phyloP scores from a whole-genome alignment of 2,113 vertebrate genomes.

The Tiliqua scincoides region DNA sequence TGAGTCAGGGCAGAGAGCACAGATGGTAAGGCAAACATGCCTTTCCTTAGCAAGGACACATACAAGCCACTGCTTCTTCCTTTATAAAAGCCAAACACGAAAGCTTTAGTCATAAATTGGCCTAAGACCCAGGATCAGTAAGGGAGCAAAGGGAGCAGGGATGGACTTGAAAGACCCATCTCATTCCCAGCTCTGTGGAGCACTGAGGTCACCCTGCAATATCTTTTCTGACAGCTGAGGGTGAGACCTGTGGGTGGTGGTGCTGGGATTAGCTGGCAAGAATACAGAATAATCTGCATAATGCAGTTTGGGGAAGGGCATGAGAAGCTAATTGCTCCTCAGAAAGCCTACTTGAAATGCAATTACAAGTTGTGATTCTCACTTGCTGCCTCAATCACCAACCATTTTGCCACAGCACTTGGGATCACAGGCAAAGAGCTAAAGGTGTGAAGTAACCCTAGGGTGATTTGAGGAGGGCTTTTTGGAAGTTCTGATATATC shows the following conservation, averaged over 20 bases:
- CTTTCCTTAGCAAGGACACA: neutral
- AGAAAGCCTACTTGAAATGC: neutral
- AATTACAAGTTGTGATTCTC: neutral
- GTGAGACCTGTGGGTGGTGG: neutral
- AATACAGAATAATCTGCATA: neutral
- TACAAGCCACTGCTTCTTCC: neutral
- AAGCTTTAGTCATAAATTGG: rapidly evolving
- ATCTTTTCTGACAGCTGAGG: neutral
- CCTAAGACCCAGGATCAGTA: neutral
- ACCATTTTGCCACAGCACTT: too few species aligned
- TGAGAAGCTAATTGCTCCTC: neutral
- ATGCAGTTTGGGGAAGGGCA: neutral
- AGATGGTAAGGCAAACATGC: neutral
- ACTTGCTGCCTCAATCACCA: neutral
- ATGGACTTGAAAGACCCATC: neutral
- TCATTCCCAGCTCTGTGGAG: neutral
- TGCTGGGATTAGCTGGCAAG: neutral
- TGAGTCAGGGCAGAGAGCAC: neutral
- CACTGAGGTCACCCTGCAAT: neutral
- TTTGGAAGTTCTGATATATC: too few species aligned
- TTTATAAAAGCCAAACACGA: neutral
- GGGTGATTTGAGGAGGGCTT: too few species aligned
- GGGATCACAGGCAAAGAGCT: too few species aligned
- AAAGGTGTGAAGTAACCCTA: too few species aligned
- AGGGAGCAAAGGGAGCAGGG: neutral